Evolutionary conservation across 2,797 vertebrate genomes (phyloP).

Genomic region (Sparidentex hasta): DNA sequence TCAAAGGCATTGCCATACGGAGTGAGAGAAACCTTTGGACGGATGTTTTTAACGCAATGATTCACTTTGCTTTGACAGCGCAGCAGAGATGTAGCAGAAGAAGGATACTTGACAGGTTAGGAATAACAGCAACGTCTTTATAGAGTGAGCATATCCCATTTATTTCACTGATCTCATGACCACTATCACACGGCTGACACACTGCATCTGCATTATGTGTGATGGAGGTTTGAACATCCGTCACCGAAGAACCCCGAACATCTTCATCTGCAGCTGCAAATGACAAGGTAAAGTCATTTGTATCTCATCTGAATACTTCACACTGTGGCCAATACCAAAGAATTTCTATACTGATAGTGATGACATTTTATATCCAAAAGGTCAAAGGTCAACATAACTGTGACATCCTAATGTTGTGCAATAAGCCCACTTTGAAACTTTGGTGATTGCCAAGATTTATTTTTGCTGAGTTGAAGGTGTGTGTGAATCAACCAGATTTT

Average conservation of each 20-base stretch:
- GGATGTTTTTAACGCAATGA: constrained; percentile 13
- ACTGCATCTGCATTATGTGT: not conserved
- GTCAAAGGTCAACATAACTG: too few relatives aligned
- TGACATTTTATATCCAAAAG: too few relatives aligned
- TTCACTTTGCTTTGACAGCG: constrained; percentile 26
- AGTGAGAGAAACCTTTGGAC: constrained; percentile 12
- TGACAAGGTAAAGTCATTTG: too few relatives aligned
- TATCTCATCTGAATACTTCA: too few relatives aligned
- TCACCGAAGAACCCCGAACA: constrained; percentile 5
- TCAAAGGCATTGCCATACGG: constrained; percentile 27
- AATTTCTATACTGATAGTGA: too few relatives aligned
- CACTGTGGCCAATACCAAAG: too few relatives aligned
- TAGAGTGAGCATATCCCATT: not conserved
- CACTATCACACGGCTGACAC: constrained; percentile 11
- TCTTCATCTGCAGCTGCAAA: constrained; percentile 8
- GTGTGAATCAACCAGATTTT: too few relatives aligned
- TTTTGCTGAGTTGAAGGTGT: too few relatives aligned
- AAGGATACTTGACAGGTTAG: not conserved
- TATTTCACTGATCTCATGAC: constrained; percentile 14
- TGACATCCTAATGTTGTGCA: too few relatives aligned
- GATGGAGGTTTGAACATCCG: constrained; percentile 9
- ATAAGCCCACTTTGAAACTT: too few relatives aligned
- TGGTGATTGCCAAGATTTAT: too few relatives aligned
- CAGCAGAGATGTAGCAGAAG: constrained; percentile 13
- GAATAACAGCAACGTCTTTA: not conserved